Evolutionary conservation across 2,888 invertebrate genomes (phyloP), one percentile per base, ranked within the genome.

Genomic region (Silvanus unidentatus): DNA sequence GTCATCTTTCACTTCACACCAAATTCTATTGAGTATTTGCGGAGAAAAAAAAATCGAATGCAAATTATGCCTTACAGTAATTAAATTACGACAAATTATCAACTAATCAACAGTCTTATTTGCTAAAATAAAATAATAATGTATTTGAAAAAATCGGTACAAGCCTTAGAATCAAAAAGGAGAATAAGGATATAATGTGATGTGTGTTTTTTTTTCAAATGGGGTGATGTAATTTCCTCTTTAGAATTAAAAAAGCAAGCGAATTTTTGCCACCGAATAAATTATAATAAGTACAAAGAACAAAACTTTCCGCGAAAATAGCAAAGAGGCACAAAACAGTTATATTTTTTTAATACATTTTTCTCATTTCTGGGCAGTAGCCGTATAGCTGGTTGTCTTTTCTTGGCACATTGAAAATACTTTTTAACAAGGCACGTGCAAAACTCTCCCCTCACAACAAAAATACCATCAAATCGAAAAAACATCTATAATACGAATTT

Each of bases 331-430:
- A n/a, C n/a, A n/a, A n/a, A n/a, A n/a, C n/a, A n/a, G n/a, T n/a
- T n/a, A n/a, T n/a, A n/a, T 52, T 35, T 41, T 45, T 43, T 45
- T 44, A 32, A 11, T 8, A 32, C 4, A 27, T 32, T 47, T 22
- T 22, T 22, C 8, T 22, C 8, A 49, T 52, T 47, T 60, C 28
- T 54, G 67, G 70, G 70, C 70, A 70, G 70, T 66, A 61, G 61
- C 65, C 65, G 60, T 69, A 5, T 22, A 69, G 70, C 70, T 69
- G 70, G 70, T 69, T 66, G 14, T 55, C 51, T 48, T 50, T 53
- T 57, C 53, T 70, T 70, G 70, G 70, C 70, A 70, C 70, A 64
- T 63, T 61, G 55, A 60, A 61, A 22, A 22, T 22, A 22, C 22
- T 22, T 5, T 22, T 22, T 22, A 22, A 22, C 22, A 22, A 22